Evolutionary conservation across 2,113 vertebrate species (phyloP).

Genomic region (Sylvietta virens): DNA sequence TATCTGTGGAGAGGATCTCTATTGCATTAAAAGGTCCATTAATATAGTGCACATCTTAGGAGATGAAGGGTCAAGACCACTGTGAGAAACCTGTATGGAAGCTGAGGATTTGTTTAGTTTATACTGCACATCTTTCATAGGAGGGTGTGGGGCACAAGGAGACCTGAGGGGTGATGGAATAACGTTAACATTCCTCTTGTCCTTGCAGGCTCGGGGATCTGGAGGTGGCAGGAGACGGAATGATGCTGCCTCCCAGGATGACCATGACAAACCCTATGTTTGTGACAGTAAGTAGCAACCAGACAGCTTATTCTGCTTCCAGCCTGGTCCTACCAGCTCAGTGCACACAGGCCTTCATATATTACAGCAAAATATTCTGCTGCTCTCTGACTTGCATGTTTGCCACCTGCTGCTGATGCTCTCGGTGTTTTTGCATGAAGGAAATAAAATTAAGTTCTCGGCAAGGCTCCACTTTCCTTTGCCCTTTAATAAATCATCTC

Average conservation of each 20-base stretch:
- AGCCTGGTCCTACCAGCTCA: not conserved
- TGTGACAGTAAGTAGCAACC: conserved; percentile 91
- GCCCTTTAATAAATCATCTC: not conserved
- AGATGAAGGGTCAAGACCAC: not conserved
- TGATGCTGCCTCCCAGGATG: conserved; percentile 83
- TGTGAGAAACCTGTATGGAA: conserved; percentile 5
- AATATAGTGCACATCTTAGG: not conserved
- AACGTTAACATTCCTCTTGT: conserved; percentile 16
- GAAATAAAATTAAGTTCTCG: not conserved
- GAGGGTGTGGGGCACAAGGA: conserved; percentile 1
- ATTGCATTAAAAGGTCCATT: not conserved
- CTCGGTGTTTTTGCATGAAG: conserved; percentile 9
- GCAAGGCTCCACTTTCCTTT: conserved; percentile 18
- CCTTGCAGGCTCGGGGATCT: conserved; percentile 86
- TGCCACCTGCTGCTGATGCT: not conserved
- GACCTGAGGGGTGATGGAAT: not conserved
- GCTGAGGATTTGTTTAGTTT: conserved; percentile 35
- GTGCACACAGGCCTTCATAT: not conserved
- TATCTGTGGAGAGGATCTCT: not conserved
- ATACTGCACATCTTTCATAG: not conserved
- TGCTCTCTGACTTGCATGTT: not conserved
- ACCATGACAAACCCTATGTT: conserved; percentile 95
- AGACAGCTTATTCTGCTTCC: conserved; percentile 27
- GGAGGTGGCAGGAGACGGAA: conserved; percentile 85
- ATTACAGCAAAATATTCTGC: conserved; percentile 8